Percentiles rank a stretch among this genome's conserved stretches.
phyloP scores from a whole-genome alignment of 2,888 invertebrate species.

The Nomada lathburiana region DNA sequence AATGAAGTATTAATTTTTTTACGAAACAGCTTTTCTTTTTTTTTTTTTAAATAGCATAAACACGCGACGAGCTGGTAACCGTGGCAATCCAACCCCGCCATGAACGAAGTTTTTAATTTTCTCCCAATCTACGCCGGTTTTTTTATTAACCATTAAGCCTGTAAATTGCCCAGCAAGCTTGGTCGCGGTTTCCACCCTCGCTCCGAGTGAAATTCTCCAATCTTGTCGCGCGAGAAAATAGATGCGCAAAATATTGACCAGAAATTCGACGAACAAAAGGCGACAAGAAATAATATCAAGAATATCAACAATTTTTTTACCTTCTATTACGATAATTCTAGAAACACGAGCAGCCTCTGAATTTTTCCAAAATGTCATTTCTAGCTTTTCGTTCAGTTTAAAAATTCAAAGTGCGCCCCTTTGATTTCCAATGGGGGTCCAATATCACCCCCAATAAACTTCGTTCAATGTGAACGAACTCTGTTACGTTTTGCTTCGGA shows the following conservation, averaged over 20 bases:
- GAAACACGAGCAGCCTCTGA: too few species aligned
- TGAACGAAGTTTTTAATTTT: slow-evolving; percentile 65
- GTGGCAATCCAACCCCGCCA: slow-evolving; percentile 45
- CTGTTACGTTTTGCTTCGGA: too few species aligned
- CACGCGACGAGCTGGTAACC: not conserved
- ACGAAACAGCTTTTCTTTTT: too few species aligned
- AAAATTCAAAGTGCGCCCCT: too few species aligned
- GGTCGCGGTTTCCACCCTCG: not conserved
- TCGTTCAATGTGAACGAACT: too few species aligned
- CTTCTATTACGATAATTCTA: too few species aligned
- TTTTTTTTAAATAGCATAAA: slow-evolving; percentile 18
- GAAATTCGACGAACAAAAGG: slow-evolving; percentile 33
- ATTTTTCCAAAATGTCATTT: too few species aligned
- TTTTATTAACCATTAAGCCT: slow-evolving; percentile 64
- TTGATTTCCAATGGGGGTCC: too few species aligned
- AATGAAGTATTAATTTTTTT: too few species aligned
- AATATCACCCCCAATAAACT: too few species aligned
- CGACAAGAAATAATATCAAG: not conserved
- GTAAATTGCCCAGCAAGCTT: slow-evolving; percentile 51
- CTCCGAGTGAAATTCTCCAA: not conserved
- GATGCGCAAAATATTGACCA: not conserved
- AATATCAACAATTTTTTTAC: too few species aligned
- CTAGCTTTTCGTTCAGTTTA: too few species aligned
- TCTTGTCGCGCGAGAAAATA: slow-evolving; percentile 2
- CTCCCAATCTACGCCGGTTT: slow-evolving; percentile 57